Evolutionary conservation across 2,113 vertebrate species (phyloP).

Genomic region (Trogon melanurus): DNA sequence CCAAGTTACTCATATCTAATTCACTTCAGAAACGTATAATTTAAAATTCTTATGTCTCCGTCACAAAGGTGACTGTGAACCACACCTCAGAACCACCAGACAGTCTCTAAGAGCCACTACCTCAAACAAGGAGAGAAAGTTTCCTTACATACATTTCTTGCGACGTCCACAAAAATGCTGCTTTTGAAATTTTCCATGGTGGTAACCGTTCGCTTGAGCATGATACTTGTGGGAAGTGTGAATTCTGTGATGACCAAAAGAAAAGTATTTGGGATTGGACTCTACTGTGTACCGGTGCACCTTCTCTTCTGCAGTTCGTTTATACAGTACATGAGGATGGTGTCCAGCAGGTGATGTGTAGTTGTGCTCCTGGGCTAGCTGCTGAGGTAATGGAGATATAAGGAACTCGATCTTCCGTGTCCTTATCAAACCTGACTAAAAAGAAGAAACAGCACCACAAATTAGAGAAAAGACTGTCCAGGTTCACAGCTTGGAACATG

Average conservation of each 20-base stretch:
- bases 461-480: background rate
- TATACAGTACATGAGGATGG: constrained; percentile 92
- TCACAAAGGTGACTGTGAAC: background rate
- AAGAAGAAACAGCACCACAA: background rate
- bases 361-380: constrained; percentile 88
- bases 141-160: constrained; percentile 99
- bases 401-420: constrained; percentile 88
- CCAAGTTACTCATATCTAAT: background rate
- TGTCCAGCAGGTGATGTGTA: constrained; percentile 86
- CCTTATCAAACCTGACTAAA: constrained; percentile 92
- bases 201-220: constrained; percentile 63
- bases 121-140: constrained; percentile 76
- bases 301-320: constrained; percentile 85
- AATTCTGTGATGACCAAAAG: constrained; percentile 6
- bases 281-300: constrained; percentile 67
- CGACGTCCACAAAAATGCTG: constrained; percentile 97
- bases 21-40: background rate
- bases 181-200: constrained; percentile 79
- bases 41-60: background rate
- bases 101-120: constrained; percentile 1
- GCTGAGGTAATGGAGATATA: constrained; percentile 90
- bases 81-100: background rate
- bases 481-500: background rate
- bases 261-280: constrained; percentile 22
- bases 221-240: constrained; percentile 45